Evolutionary conservation across 2,888 invertebrate genomes (phyloP).

Genomic region (Ectemnius continuus): DNA sequence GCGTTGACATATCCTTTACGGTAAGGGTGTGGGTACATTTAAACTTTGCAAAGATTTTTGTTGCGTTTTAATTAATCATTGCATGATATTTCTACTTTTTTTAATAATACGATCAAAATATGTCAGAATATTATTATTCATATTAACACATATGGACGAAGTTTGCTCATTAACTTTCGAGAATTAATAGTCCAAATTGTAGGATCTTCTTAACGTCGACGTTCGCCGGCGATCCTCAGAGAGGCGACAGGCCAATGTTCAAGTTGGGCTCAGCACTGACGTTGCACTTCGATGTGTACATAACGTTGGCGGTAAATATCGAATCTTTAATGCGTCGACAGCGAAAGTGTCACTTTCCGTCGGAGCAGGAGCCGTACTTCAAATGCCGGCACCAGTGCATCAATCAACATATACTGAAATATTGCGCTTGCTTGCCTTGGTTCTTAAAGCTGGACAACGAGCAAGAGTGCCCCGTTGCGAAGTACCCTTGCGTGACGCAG

Average conservation of each 20-base stretch:
- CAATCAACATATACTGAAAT: constrained; percentile 24
- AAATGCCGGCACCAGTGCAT: constrained; percentile 52
- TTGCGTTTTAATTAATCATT: no score
- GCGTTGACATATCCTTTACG: constrained; percentile 36
- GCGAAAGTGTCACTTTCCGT: constrained; percentile 85
- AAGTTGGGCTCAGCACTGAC: constrained; percentile 20
- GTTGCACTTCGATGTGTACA: constrained; percentile 23
- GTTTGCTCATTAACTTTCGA: no score
- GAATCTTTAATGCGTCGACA: constrained; percentile 80
- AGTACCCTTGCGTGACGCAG: constrained; percentile 78
- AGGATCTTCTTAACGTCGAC: constrained; percentile 41
- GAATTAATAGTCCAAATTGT: constrained; percentile 3
- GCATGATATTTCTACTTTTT: not conserved
- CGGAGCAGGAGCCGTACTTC: constrained; percentile 79
- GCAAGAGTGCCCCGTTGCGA: constrained; percentile 48
- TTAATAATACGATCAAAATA: no score
- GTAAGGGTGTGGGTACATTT: constrained; percentile 26
- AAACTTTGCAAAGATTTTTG: no score
- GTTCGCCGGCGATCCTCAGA: constrained; percentile 16
- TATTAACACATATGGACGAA: no score
- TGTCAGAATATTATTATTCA: no score
- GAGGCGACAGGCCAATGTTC: constrained; percentile 22
- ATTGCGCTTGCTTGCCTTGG: constrained; percentile 67
- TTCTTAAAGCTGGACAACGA: constrained; percentile 36
- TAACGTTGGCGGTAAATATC: constrained; percentile 48